Base-by-base conservation (phyloP, 2,888 invertebrate genomes). In the Morpho helenor region DNA sequence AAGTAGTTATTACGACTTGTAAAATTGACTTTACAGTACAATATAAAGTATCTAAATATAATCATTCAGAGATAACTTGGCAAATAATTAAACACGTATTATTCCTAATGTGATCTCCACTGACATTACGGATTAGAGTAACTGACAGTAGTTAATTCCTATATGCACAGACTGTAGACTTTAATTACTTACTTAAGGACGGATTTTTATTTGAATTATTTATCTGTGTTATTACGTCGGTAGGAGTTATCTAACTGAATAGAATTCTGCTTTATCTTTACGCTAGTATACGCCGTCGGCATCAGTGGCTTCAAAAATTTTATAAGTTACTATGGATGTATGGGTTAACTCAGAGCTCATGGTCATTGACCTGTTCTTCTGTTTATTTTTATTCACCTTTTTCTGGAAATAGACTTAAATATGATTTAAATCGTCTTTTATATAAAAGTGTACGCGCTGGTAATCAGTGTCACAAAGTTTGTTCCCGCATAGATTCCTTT, bases 101-200 rank as follows among this genome's bases (percentile, higher is more conserved):
- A 69, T 66, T 70, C 62, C 59, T 64, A 66, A 65, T 57, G 61
- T 62, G 66, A 65, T 68, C 63, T 66, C 56, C 69, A 68, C 67
- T 76, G 77, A 79, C 79, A 75, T 67, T 62, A 63, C 57, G 63
- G 68, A 66, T 68, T 68, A 68, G 48, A 50, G 75, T 74, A 78
- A 80, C 79, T 81, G 81, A 76, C 80, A 80, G 64, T 62, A 65
- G 68, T 67, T 76, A 70, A 80, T 76, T 73, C 69, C 59, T 77
- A 65, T 80, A 78, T 80, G 68, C 60, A 57, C 60, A 63, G 54
- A 54, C 47, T 54, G 57, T 59, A 60, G 60, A 52, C 56, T 56
- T 62, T 56, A 57, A 59, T 64, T 58, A 56, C 49, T 57, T 60
- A 62, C 63, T 54, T 57, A 59, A 50, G 48, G 54, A 57, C 52